Percentiles rank a stretch among this genome's conserved stretches.
Evolutionary conservation across 2,797 vertebrate genomes (phyloP).

Genomic region (Lophius americanus): DNA sequence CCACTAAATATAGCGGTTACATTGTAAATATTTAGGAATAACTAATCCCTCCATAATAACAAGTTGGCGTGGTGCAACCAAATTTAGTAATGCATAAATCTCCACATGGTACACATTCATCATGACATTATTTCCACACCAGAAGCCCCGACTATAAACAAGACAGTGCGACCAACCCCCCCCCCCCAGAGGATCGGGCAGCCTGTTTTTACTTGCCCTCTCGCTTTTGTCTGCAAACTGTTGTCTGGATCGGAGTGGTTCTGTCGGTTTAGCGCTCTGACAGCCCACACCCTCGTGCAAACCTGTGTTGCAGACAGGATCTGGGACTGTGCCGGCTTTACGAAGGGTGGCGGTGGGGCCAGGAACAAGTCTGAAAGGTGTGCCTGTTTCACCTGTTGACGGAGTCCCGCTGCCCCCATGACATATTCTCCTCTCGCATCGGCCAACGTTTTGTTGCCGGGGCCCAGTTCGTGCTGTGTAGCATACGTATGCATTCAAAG

Average conservation of each 20-base stretch:
- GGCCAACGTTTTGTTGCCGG: too few relatives aligned
- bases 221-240: slow-evolving; percentile 68
- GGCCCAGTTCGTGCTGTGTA: too few relatives aligned
- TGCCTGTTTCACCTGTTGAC: slow-evolving; percentile 67
- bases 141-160: neutral
- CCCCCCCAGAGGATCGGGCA: slow-evolving; percentile 7
- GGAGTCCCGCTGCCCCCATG: slow-evolving; percentile 70
- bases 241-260: slow-evolving; percentile 69
- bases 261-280: slow-evolving; percentile 46
- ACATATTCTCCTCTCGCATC: slow-evolving; percentile 14
- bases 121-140: neutral
- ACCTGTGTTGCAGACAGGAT: slow-evolving; percentile 42
- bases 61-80: neutral
- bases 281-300: slow-evolving; percentile 71
- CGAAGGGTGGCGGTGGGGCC: slow-evolving; percentile 32
- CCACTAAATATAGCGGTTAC: neutral
- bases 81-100: neutral
- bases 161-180: neutral
- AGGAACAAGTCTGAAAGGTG: slow-evolving; percentile 61
- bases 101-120: neutral
- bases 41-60: neutral
- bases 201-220: slow-evolving; percentile 54
- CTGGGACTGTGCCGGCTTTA: slow-evolving; percentile 42
- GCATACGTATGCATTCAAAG: neutral
- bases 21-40: neutral